These are phyloP conservation scores for Lucilia sericata DNA, from an alignment of 1,140 invertebrate species.

Conservation along the genomic window DNA sequence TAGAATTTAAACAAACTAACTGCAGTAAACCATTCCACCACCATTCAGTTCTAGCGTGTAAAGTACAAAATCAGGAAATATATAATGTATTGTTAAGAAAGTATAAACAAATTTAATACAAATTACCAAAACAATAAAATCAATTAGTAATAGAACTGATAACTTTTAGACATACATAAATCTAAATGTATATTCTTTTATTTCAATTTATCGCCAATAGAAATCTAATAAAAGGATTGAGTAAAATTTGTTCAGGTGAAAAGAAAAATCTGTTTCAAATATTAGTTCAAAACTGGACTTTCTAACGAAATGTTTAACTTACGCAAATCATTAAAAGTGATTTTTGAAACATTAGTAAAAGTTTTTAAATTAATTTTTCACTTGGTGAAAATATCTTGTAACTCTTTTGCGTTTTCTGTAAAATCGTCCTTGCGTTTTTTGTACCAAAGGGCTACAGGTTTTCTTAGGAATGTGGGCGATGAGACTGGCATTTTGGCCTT, in stretches of 20 bases:
- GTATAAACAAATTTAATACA: not conserved
- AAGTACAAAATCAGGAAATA: constrained; percentile 41
- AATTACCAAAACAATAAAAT: constrained; percentile 34
- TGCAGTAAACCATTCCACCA: not conserved
- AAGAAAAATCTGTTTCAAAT: too few relatives aligned
- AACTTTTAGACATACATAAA: not conserved
- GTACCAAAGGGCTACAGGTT: not conserved
- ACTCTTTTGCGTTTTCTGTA: too few relatives aligned
- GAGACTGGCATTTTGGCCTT: constrained; percentile 60
- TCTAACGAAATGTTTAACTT: not conserved
- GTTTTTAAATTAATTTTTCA: too few relatives aligned
- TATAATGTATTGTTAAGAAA: constrained; percentile 34
- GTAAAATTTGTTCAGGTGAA: too few relatives aligned
- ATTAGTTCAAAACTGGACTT: too few relatives aligned
- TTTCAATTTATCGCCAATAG: not conserved
- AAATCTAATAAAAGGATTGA: constrained; percentile 6
- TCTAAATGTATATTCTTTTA: not conserved
- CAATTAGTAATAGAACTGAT: constrained; percentile 6
- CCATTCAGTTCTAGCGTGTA: constrained; percentile 13
- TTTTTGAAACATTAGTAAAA: not conserved
- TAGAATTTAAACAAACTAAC: not conserved
- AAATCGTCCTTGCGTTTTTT: too few relatives aligned
- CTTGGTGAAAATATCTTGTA: too few relatives aligned
- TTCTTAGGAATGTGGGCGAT: constrained; percentile 49
- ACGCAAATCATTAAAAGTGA: not conserved